Base-by-base conservation (phyloP, 2,888 invertebrate genomes). In the Synergus japonicus region DNA sequence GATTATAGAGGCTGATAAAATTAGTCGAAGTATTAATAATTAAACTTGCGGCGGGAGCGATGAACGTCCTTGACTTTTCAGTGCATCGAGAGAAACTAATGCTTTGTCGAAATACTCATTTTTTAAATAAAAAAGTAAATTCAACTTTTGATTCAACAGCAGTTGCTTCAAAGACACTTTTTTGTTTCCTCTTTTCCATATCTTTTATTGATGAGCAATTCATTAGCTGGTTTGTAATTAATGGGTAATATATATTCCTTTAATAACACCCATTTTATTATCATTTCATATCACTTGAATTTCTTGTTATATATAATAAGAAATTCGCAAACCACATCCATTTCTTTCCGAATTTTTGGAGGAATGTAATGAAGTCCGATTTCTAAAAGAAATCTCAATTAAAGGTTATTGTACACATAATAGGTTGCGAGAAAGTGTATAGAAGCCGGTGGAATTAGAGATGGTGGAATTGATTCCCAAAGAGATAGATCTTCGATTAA, bases 1-100 rank as follows among this genome's bases (percentile, higher is more conserved):
- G 37, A 73, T 73, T 73, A 73, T 73, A 54, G 54, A 37, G 73
- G 54, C 15, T 54, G 73, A 73, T 73, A 73, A 73, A 73, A 73
- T 73, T 49, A 73, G 37, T 54, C 2, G 13, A 37, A 49, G 69
- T n/a, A 73, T 54, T 73, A 73, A 73, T 73, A 73, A 73, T 73
- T 73, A 73, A 73, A 73, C n/a, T 73, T 54, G 49, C 41, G 54
- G 10, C 54, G n/a, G 54, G 73, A 54, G 73, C 73, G 37, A 54
- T 54, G 73, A 73, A 73, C 54, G 73, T 54, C 41, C 73, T 37
- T 54, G 54, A 73, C 54, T 37, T 73, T 54, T 54, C 73, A 10
- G 69, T 8, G n/a, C 37, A 54, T 54, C 49, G 15, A 22, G n/a
- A 54, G 37, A 73, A 22, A 73, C 54, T 73, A 73, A 73, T 73